A percentile compares a stretch with the other conserved stretches of the same genome.
phyloP scores from a whole-genome alignment of 1,140 invertebrate genomes.

The Stegodyphus mimosarum region DNA sequence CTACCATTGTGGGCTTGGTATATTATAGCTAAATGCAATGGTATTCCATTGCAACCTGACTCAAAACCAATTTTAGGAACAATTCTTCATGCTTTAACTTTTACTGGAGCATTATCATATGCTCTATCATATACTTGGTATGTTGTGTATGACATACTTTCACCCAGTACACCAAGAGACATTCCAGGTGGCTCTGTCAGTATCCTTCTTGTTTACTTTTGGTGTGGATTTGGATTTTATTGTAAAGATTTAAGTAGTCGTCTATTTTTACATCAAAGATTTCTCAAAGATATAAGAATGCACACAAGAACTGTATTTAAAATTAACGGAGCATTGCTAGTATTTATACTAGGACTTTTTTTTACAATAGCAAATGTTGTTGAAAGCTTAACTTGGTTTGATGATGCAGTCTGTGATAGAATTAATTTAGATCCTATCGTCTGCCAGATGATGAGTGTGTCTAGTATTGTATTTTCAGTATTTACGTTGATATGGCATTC shows the following conservation, averaged over 20 bases:
- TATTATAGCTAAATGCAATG: slow-evolving; percentile 51
- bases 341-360: slow-evolving; percentile 64
- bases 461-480: slow-evolving; percentile 66
- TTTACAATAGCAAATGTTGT: slow-evolving; percentile 64
- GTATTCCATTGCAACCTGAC: slow-evolving; percentile 34
- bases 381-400: slow-evolving; percentile 63
- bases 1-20: slow-evolving; percentile 52
- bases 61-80: slow-evolving; percentile 64
- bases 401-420: slow-evolving; percentile 63
- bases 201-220: slow-evolving; percentile 66
- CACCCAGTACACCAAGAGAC: slow-evolving; percentile 65
- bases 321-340: slow-evolving; percentile 65
- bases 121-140: slow-evolving; percentile 63
- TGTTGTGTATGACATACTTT: slow-evolving; percentile 67
- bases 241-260: slow-evolving; percentile 51
- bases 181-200: slow-evolving; percentile 66
- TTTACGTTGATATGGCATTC: slow-evolving; percentile 68
- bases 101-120: slow-evolving; percentile 61
- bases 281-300: slow-evolving; percentile 68
- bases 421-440: slow-evolving; percentile 65
- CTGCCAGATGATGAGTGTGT: slow-evolving; percentile 67
- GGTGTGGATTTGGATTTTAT: slow-evolving; percentile 63
- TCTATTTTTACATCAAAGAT: slow-evolving; percentile 67
- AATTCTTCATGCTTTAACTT: slow-evolving; percentile 66
- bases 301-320: slow-evolving; percentile 70